Percentiles rank a stretch among this genome's conserved stretches.
Evolutionary conservation across 2,113 vertebrate species (phyloP).

Genomic region (Oryzias javanicus): DNA sequence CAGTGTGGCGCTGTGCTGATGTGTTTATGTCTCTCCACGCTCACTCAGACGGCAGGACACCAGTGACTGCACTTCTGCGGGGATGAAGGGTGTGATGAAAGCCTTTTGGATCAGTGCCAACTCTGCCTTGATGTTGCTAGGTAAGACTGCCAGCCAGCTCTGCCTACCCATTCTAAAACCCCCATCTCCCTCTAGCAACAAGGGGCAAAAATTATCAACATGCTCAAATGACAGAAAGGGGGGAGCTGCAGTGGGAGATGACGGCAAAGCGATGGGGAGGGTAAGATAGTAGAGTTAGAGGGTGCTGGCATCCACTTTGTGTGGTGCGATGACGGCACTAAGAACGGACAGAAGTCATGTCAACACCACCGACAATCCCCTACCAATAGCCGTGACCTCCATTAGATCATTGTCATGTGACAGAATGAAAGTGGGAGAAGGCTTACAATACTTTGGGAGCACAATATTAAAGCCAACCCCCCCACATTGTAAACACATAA

Average conservation of each 20-base stretch:
- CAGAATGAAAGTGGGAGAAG: slow-evolving; percentile 5
- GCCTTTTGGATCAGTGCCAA: slow-evolving; percentile 53
- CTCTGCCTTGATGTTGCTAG: slow-evolving; percentile 61
- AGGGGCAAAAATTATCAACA: slow-evolving; percentile 68
- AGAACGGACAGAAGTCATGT: slow-evolving; percentile 62
- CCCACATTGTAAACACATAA: slow-evolving; percentile 66
- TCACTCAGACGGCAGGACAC: slow-evolving; percentile 32
- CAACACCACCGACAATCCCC: slow-evolving; percentile 70
- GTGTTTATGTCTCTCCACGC: slow-evolving; percentile 26
- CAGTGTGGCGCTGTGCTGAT: slow-evolving; percentile 25
- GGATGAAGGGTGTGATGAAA: slow-evolving; percentile 49
- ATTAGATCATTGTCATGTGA: slow-evolving; percentile 46
- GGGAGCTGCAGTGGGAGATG: slow-evolving; percentile 34
- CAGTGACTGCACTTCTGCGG: slow-evolving; percentile 7
- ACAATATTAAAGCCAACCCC: slow-evolving; percentile 44
- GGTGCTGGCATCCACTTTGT: slow-evolving; percentile 59
- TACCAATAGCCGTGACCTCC: slow-evolving; percentile 44
- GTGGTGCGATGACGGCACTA: slow-evolving; percentile 65
- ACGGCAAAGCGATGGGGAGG: slow-evolving; percentile 32
- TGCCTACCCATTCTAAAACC: slow-evolving; percentile 60
- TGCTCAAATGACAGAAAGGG: slow-evolving; percentile 63
- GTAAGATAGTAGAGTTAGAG: slow-evolving; percentile 35
- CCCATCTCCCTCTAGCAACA: slow-evolving; percentile 78
- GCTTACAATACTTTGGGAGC: slow-evolving; percentile 19
- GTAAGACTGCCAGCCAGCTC: slow-evolving; percentile 41